phyloP scores from a whole-genome alignment of 2,888 invertebrate species.

The Harmothoe impar region DNA sequence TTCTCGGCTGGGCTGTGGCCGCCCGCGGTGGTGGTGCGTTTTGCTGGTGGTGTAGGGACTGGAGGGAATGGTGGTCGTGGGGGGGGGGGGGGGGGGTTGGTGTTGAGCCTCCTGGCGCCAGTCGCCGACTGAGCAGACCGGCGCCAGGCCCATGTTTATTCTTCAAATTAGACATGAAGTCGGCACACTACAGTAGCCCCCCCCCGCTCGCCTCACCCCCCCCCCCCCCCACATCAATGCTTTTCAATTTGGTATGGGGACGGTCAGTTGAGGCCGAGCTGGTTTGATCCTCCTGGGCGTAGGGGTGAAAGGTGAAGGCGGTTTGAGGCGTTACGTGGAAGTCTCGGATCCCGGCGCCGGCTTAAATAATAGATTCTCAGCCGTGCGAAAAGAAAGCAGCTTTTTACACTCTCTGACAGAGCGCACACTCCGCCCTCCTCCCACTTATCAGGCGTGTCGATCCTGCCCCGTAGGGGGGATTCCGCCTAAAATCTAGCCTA shows the following conservation, averaged over 20 bases:
- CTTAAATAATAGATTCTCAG: no score
- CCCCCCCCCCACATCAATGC: no score
- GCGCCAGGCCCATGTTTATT: constrained; percentile 18
- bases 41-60: background rate
- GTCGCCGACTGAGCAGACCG: background rate
- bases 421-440: no score
- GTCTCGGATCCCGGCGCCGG: no score
- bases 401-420: no score
- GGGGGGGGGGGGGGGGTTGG: background rate
- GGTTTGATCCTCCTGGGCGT: no score
- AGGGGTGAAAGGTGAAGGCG: no score
- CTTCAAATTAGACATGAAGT: constrained; percentile 59
- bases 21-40: background rate
- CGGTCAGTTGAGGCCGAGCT: no score
- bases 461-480: constrained; percentile 2
- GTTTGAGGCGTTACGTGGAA: no score
- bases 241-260: no score
- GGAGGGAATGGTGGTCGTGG: background rate
- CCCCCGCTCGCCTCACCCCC: background rate
- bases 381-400: no score
- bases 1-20: constrained; percentile 36
- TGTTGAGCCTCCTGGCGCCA: constrained; percentile 54
- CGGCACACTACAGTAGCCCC: constrained; percentile 37
- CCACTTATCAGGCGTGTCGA: background rate
- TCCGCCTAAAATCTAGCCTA: constrained; percentile 13